Evolutionary conservation across 2,888 invertebrate species (phyloP), one percentile per base, ranked within the genome.

Genomic region (Liposcelis brunnea): DNA sequence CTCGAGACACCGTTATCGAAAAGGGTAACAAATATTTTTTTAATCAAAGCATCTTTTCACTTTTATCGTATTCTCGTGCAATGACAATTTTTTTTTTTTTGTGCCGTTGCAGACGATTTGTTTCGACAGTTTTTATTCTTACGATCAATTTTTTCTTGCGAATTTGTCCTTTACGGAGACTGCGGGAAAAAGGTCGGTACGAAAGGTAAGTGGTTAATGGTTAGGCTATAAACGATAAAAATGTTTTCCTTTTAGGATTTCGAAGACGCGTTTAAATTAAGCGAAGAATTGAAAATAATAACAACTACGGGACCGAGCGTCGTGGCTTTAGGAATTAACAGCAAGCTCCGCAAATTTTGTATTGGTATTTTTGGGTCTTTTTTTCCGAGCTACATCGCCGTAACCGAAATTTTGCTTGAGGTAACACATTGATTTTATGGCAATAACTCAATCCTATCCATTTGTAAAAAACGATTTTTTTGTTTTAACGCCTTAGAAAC

Each of bases 311-410:
- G 36, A 16, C 52, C 52, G 49, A 52, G 59, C 53, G 50, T 55
- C 56, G 55, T 67, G 54, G 48, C 59, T 52, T 49, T 65, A 31
- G 66, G 68, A 44, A 56, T 58, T 2, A 69, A 71, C 50, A 53
- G 53, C 10, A 68, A 67, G 53, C 55, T 74, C 33, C 66, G 66
- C 53, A 58, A 61, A 18, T 57, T 82, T 32, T 62, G 84, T 43
- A 64, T 68, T 35, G 75, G 75, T 57, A 60, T 75, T 16, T 60
- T 76, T 40, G 68, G 72, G 56, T 82, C 78, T 40, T 75, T 78
- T 46, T 67, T 77, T 42, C 68, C 68, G 48, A 72, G 77, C 1
- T 67, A 77, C 50, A 67, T 68, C 51, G 57, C 69, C 44, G 62
- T 69, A 10, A 67, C 68, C 38, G 61, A 61, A 26, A 58, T 66